Percentiles rank a stretch among this genome's conserved stretches.
Conservation (phyloP, 2,888 invertebrate species). For the Clitarchus hookeri region DNA sequence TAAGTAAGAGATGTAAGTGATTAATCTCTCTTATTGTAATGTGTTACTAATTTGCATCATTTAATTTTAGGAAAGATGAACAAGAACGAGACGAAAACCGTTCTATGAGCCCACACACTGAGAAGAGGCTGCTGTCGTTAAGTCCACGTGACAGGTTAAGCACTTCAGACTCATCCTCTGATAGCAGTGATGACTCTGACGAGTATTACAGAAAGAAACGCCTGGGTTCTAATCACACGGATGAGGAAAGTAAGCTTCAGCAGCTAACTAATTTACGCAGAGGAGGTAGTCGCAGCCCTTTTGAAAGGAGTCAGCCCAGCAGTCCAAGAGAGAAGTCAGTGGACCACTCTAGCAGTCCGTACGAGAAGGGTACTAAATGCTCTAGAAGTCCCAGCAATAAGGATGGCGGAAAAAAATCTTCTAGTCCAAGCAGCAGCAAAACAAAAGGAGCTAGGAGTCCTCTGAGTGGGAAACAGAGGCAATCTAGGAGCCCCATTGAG, state of each 20-base stretch:
- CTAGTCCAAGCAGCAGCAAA: conserved; percentile 11
- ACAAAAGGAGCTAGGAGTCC: neutral
- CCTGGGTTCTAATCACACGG: neutral
- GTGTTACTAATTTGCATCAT: neutral
- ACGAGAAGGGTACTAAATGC: neutral
- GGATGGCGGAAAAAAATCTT: neutral
- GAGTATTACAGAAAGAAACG: neutral
- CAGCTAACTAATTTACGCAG: neutral
- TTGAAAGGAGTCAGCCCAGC: neutral
- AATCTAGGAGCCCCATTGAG: neutral
- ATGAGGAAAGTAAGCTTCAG: neutral
- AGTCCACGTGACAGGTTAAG: conserved; percentile 1
- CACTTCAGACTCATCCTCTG: neutral
- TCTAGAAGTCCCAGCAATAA: neutral
- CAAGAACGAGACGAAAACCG: neutral
- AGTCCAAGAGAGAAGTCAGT: neutral
- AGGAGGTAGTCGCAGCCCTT: neutral
- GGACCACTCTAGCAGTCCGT: conserved; percentile 12
- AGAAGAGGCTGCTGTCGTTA: neutral
- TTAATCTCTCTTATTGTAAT: too few species aligned
- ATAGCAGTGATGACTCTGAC: conserved; percentile 22
- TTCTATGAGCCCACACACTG: neutral
- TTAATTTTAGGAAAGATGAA: neutral
- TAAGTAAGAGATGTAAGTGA: too few species aligned
- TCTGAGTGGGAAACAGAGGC: neutral